Evolutionary conservation across 2,797 vertebrate genomes (phyloP).

Genomic region (Lepidocolaptes lacrymiger): DNA sequence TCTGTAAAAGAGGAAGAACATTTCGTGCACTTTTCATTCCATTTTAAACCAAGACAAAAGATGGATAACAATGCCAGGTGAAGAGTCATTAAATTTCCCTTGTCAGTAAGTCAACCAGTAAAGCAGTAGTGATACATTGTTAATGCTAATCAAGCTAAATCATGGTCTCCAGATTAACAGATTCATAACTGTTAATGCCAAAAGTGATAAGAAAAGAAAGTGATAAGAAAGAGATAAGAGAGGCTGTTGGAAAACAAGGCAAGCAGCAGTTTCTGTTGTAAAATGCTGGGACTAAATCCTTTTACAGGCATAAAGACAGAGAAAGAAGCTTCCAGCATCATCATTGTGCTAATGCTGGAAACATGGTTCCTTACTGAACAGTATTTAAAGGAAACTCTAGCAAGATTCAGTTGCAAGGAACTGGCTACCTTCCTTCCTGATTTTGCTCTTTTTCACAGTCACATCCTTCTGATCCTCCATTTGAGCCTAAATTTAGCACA

Average conservation of each 20-base stretch:
- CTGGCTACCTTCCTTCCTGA: not conserved
- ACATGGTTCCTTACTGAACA: not conserved
- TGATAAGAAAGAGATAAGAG: not conserved
- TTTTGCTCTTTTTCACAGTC: not conserved
- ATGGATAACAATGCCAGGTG: not conserved
- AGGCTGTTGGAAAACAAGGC: not conserved
- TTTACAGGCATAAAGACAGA: not conserved
- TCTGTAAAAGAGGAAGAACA: not conserved
- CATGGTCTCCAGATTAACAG: not conserved
- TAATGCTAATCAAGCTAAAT: conserved; percentile 46
- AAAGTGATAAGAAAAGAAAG: not conserved
- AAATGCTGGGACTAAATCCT: not conserved
- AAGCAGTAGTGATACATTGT: not conserved
- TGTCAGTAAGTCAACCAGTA: conserved; percentile 9
- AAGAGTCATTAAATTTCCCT: conserved; percentile 41
- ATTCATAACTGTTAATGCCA: not conserved
- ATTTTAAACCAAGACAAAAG: conserved; percentile 37
- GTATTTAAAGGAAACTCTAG: not conserved
- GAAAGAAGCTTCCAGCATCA: not conserved
- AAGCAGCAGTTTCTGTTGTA: not conserved
- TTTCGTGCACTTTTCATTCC: not conserved
- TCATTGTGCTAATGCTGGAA: not conserved
- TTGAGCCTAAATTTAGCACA: not conserved
- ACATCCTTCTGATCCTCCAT: not conserved
- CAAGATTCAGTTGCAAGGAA: not conserved